Conservation (phyloP, 1,140 invertebrate genomes). For the Bombus cullumanus region DNA sequence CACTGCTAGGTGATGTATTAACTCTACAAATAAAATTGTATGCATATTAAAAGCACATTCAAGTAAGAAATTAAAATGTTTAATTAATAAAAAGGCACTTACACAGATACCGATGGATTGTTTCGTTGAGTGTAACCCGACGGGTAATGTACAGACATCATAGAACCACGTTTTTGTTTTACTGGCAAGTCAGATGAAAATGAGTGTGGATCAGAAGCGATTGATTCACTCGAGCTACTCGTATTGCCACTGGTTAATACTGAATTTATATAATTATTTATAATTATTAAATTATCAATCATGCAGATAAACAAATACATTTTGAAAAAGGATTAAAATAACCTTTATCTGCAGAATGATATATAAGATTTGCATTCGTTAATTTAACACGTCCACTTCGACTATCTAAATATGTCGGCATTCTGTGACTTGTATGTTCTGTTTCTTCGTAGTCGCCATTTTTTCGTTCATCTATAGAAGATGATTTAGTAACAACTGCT, state of each 20-base stretch:
- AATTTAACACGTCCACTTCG: constrained; percentile 72
- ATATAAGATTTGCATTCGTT: constrained; percentile 76
- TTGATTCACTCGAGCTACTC: constrained; percentile 89
- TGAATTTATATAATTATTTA: constrained; percentile 43
- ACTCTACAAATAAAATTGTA: constrained; percentile 59
- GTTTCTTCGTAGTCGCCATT: constrained; percentile 77
- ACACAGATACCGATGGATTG: constrained; percentile 75
- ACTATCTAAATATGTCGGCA: constrained; percentile 71
- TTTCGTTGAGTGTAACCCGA: constrained; percentile 72
- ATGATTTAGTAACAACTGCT: constrained; percentile 70
- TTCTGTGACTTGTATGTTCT: constrained; percentile 70
- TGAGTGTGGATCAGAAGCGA: constrained; percentile 84
- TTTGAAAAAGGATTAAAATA: constrained; percentile 10
- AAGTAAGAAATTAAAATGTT: constrained; percentile 3
- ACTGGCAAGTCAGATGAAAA: constrained; percentile 73
- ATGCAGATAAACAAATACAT: neutral
- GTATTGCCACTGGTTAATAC: constrained; percentile 82
- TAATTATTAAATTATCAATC: neutral
- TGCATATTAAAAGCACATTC: constrained; percentile 8
- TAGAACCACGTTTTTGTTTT: constrained; percentile 75
- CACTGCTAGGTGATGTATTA: constrained; percentile 75
- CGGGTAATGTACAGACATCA: constrained; percentile 73
- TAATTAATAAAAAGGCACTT: constrained; percentile 53
- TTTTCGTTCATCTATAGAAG: constrained; percentile 72
- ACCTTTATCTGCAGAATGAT: constrained; percentile 78